Percentiles rank a stretch among this genome's conserved stretches.
phyloP scores from a whole-genome alignment of 2,888 invertebrate species.

The Aphidius colemani region DNA sequence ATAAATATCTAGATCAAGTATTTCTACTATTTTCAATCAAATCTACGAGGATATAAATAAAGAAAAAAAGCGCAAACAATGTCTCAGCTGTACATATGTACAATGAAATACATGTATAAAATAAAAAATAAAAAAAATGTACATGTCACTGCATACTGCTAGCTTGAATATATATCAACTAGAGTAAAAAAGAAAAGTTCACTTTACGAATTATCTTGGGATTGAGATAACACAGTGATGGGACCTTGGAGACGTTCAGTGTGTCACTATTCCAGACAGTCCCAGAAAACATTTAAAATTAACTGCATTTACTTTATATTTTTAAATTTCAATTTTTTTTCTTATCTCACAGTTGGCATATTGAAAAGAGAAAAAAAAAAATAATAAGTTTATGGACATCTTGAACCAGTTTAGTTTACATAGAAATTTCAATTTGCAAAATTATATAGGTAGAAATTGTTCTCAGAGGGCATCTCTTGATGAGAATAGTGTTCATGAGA shows the following conservation, averaged over 20 bases:
- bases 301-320: background rate
- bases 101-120: slow-evolving; percentile 9
- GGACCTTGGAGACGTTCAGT: slow-evolving; percentile 24
- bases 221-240: slow-evolving; percentile 17
- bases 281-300: slow-evolving; percentile 23
- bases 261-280: slow-evolving; percentile 26
- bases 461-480: no score
- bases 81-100: background rate
- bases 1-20: no score
- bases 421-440: no score
- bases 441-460: no score
- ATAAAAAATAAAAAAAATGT: background rate
- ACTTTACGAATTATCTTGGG: slow-evolving; percentile 36
- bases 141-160: slow-evolving; percentile 11
- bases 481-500: no score
- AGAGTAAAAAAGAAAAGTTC: slow-evolving; percentile 39
- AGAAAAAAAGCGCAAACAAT: background rate
- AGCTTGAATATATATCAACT: background rate
- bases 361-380: background rate
- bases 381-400: no score
- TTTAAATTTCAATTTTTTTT: slow-evolving; percentile 24
- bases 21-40: no score
- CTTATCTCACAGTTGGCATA: background rate
- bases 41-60: background rate
- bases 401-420: no score